Evolutionary conservation across 2,113 vertebrate species (phyloP).

Genomic region (Vicugna pacos): DNA sequence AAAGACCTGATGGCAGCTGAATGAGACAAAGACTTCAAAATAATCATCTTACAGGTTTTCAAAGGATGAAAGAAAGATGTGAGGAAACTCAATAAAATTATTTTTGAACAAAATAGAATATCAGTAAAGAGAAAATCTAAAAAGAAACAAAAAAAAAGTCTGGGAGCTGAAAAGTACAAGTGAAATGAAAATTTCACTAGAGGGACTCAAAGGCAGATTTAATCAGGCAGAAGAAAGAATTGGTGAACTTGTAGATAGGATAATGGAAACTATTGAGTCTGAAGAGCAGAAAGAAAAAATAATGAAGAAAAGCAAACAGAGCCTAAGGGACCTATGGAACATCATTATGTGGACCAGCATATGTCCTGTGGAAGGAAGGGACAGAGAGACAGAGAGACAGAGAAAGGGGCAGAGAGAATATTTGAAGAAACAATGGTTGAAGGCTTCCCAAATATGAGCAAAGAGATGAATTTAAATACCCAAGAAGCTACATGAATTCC

Average conservation of each 20-base stretch:
- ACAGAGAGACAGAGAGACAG: not conserved
- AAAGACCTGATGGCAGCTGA: not conserved
- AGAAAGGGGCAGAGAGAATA: not conserved
- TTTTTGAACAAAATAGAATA: not conserved
- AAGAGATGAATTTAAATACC: not conserved
- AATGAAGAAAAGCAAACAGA: not conserved
- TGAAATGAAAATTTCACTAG: not conserved
- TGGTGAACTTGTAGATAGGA: not conserved
- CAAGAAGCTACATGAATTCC: not conserved
- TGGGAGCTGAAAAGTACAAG: not conserved
- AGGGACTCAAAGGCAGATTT: not conserved
- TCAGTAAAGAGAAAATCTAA: not conserved
- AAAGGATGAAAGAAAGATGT: not conserved
- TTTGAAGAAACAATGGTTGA: not conserved
- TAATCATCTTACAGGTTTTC: not conserved
- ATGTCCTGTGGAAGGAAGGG: not conserved
- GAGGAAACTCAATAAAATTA: not conserved
- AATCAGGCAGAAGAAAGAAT: not conserved
- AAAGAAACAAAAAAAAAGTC: not conserved
- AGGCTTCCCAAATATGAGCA: not conserved
- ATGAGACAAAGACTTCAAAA: not conserved
- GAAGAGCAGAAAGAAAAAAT: not conserved
- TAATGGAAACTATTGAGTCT: not conserved
- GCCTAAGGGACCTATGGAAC: not conserved
- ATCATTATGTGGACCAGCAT: not conserved